Conservation (phyloP, 2,113 vertebrate species). For the Anarrhichthys ocellatus region DNA sequence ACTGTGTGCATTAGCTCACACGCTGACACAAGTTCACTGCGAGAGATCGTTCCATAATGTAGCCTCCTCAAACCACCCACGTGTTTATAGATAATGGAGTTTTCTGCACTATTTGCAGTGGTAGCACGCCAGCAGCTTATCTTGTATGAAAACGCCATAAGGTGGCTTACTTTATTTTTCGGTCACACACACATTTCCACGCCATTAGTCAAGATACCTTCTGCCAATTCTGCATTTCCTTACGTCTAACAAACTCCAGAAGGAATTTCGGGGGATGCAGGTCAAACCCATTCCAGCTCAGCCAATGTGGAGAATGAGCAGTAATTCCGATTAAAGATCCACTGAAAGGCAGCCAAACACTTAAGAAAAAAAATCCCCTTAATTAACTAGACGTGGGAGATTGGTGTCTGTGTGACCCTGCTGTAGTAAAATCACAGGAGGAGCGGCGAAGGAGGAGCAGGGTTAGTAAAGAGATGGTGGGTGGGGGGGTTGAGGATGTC, state of each 20-base stretch:
- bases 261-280: slow-evolving; percentile 57
- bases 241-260: slow-evolving; percentile 45
- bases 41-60: slow-evolving; percentile 39
- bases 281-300: slow-evolving; percentile 59
- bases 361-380: slow-evolving; percentile 64
- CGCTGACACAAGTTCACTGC: slow-evolving; percentile 21
- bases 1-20: slow-evolving; percentile 27
- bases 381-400: slow-evolving; percentile 68
- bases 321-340: slow-evolving; percentile 53
- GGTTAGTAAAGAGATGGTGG: background rate
- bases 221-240: slow-evolving; percentile 66
- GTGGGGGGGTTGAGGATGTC: slow-evolving; percentile 45
- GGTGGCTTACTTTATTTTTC: slow-evolving; percentile 53
- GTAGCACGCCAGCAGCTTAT: slow-evolving; percentile 57
- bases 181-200: slow-evolving; percentile 56
- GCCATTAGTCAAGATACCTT: slow-evolving; percentile 62
- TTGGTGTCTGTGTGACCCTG: slow-evolving; percentile 52
- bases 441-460: background rate
- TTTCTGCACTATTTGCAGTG: slow-evolving; percentile 53
- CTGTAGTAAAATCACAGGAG: slow-evolving; percentile 45
- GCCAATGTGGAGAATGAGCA: slow-evolving; percentile 39
- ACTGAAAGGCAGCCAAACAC: slow-evolving; percentile 68
- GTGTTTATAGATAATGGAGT: slow-evolving; percentile 53
- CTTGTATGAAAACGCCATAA: slow-evolving; percentile 43
- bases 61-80: slow-evolving; percentile 51